A percentile compares a stretch with the other conserved stretches of the same genome.
Evolutionary conservation across 2,797 vertebrate genomes (phyloP).

Genomic region (Chrysocyon brachyurus): DNA sequence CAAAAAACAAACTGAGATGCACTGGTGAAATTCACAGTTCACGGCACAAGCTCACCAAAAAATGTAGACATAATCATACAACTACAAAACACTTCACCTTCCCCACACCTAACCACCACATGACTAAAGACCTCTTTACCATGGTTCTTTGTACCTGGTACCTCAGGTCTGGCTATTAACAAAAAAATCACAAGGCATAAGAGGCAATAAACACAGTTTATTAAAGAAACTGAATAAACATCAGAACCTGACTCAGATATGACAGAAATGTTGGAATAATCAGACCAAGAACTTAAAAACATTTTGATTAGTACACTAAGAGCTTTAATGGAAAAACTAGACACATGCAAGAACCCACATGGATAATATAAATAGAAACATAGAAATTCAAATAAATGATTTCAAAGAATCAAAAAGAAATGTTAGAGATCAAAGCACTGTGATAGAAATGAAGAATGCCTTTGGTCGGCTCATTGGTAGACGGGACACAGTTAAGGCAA

Average conservation of each 20-base stretch:
- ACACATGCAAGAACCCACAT: background rate
- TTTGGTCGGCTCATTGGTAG: background rate
- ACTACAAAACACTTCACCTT: background rate
- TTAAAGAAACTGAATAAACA: background rate
- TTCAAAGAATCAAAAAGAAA: background rate
- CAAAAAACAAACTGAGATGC: background rate
- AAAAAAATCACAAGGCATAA: background rate
- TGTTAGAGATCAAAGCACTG: background rate
- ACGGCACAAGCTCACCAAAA: background rate
- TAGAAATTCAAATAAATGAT: background rate
- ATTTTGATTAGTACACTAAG: background rate
- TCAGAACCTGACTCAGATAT: background rate
- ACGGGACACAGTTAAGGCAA: background rate
- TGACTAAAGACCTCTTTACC: background rate
- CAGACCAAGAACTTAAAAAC: background rate
- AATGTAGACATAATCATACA: background rate
- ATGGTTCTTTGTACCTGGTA: background rate
- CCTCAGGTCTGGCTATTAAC: background rate
- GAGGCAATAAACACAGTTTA: background rate
- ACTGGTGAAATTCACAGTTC: background rate
- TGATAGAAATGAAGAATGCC: background rate
- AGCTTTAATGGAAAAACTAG: background rate
- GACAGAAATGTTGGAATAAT: background rate
- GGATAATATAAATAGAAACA: background rate
- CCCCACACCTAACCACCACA: background rate